A percentile compares a stretch with the other conserved stretches of the same genome.
Conservation (phyloP, 1,140 invertebrate genomes). For the Phortica variegata region DNA sequence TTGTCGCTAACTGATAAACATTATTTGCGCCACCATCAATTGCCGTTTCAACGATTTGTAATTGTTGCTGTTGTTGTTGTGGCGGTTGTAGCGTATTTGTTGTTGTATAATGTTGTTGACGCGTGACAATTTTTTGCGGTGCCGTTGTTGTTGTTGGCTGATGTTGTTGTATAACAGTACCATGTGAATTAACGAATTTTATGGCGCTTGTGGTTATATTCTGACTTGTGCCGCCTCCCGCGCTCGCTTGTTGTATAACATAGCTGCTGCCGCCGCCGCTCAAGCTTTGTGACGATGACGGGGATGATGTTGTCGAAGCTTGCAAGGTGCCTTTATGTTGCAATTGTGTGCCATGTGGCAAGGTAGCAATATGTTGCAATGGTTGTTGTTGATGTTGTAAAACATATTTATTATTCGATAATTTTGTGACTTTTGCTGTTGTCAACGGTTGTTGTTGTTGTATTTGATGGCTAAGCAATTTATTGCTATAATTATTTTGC, state of each 20-base stretch:
- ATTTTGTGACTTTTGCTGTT: conserved; percentile 33
- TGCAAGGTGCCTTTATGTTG: too few species aligned
- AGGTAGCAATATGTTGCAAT: conserved; percentile 27
- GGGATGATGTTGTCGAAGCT: conserved; percentile 15
- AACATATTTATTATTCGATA: conserved; percentile 32
- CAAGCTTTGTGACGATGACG: conserved; percentile 7
- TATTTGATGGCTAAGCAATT: too few species aligned
- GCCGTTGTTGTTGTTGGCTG: conserved; percentile 22
- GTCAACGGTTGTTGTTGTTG: conserved; percentile 20
- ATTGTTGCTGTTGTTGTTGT: conserved; percentile 37
- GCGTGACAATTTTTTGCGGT: too few species aligned
- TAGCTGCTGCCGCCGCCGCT: conserved; percentile 22
- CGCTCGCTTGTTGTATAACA: conserved; percentile 22
- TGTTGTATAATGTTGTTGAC: conserved; percentile 44
- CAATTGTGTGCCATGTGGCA: conserved; percentile 47
- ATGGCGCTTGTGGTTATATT: conserved; percentile 37
- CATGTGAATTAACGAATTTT: conserved; percentile 55
- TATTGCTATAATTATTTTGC: conserved; percentile 18
- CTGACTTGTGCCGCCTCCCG: not conserved
- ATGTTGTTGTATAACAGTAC: conserved; percentile 47
- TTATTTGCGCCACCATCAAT: conserved; percentile 6
- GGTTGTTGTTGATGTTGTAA: conserved; percentile 34
- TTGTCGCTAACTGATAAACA: not conserved
- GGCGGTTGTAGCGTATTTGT: conserved; percentile 23
- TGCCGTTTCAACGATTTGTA: conserved; percentile 8